phyloP scores from a whole-genome alignment of 2,113 vertebrate genomes.

The Brienomyrus longianalis region DNA sequence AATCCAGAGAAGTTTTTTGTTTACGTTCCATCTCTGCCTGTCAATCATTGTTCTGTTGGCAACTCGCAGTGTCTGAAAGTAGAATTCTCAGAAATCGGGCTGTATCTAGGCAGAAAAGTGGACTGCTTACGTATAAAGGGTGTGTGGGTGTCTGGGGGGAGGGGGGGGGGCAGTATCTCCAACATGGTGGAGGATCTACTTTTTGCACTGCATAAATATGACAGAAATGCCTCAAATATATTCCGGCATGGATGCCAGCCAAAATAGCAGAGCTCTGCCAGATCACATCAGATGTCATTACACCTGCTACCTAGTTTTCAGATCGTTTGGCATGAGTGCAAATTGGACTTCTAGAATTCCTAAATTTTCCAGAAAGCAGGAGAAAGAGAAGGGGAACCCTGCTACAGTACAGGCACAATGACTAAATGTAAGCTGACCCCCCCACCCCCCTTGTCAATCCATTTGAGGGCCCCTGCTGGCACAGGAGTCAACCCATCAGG shows the following conservation, averaged over 20 bases:
- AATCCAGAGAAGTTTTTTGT: not conserved
- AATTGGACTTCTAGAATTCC: not conserved
- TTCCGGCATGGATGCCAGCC: not conserved
- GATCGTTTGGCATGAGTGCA: not conserved
- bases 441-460: not conserved
- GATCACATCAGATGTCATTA: not conserved
- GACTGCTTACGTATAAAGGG: not conserved
- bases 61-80: not conserved
- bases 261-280: not conserved
- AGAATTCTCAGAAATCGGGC: not conserved
- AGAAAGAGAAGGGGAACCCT: not conserved
- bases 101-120: not conserved
- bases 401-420: not conserved
- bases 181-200: not conserved
- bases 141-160: too few species aligned
- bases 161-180: not conserved
- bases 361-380: not conserved
- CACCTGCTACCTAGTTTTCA: not conserved
- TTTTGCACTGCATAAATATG: not conserved
- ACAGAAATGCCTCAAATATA: not conserved
- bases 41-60: not conserved
- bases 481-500: not conserved
- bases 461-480: not conserved
- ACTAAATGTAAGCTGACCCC: not conserved
- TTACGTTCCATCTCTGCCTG: not conserved